These are phyloP conservation scores for Ophthalmolycus amberensis DNA, from an alignment of 2,113 vertebrate genomes.

Conservation along the genomic window DNA sequence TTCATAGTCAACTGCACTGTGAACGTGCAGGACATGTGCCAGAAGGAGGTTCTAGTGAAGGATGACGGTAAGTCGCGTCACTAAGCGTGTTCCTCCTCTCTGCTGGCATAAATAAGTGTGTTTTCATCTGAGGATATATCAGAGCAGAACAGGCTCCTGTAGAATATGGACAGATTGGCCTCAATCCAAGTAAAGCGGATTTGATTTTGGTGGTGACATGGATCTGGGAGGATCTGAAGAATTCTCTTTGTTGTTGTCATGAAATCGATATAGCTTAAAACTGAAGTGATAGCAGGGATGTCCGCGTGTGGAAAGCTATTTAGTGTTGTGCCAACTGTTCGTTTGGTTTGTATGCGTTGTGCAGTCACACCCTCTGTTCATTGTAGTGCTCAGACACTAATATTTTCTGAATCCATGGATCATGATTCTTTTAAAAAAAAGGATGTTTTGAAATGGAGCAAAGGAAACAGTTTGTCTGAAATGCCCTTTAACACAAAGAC, in stretches of 20 bases:
- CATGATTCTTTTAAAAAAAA: constrained; percentile 8
- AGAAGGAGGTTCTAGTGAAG: constrained; percentile 97
- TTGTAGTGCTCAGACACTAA: background rate
- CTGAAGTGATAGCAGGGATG: background rate
- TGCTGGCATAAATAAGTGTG: background rate
- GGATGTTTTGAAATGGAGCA: background rate
- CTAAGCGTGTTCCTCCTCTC: background rate
- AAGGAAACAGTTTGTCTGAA: constrained; percentile 9
- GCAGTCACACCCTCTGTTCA: background rate
- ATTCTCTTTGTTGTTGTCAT: background rate
- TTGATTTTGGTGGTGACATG: background rate
- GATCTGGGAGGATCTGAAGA: constrained; percentile 12
- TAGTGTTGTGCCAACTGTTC: background rate
- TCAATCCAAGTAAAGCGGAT: background rate
- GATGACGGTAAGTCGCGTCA: constrained; percentile 88
- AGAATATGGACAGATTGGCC: background rate
- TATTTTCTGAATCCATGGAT: constrained; percentile 17
- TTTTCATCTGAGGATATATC: background rate
- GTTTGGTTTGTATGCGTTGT: constrained; percentile 2
- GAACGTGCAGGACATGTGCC: constrained; percentile 98
- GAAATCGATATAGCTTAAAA: constrained; percentile 13
- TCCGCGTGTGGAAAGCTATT: background rate
- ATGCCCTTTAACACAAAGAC: background rate
- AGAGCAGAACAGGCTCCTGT: background rate
- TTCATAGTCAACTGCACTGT: constrained; percentile 98